Evolutionary conservation across 2,113 vertebrate species (phyloP), one percentile per base, ranked within the genome.

Genomic region (Heterochromis multidens): DNA sequence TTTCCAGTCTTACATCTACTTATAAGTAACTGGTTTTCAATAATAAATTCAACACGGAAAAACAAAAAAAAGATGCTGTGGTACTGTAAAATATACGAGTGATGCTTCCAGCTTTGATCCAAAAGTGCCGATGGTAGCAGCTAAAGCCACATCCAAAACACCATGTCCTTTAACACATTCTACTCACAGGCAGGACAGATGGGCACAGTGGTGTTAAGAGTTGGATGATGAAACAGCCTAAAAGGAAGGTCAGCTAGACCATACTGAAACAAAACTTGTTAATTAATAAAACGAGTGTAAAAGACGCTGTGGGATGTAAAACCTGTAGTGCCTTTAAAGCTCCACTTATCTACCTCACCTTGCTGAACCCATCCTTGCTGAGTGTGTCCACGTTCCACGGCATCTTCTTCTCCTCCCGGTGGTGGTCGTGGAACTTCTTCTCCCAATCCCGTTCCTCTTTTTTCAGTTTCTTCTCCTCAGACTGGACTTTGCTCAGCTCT

Each of bases 341-440:
- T 52, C 67, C 43, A 52, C 67, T 31, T 52, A 52, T 52, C 43
- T 74, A 31, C 67, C 95, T 81, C 84, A 99, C 98, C 97, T 99
- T 99, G 94, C 98, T 99, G 92, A 99, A 99, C 1, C 98, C 98
- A 0, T 98, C 98, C 40, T 96, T 98, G 96, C 98, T 97, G 82
- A 99, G 97, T 0, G 98, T 99, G 90, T 99, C 98, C 37, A 99
- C 98, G 0, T 99, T 99, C 98, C 98, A 99, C 0, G 98, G 98
- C 97, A 97, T 96, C 92, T 95, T 98, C 93, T 97, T 99, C 93
- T 99, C 98, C 40, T 99, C 98, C 49, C 95, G 95, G 27, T 91
- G 85, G 83, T 97, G 91, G 7, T 97, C 96, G 0, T 97, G 96
- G 49, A 97, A 0, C 80, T 97, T 99, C 88, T 94, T 97, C 81